Conservation (phyloP, 1,140 invertebrate genomes). For the silkworm (Bombyx mori) region ASM3026992v2 NC_085109.1:7164501-7165000, state of each 20-base stretch:
- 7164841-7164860: slow-evolving; percentile 29
- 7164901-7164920: slow-evolving; percentile 37
- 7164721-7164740: neutral
- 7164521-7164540: neutral
- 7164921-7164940: slow-evolving; percentile 38
- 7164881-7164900: slow-evolving; percentile 30
- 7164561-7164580: no score
- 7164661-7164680: neutral
- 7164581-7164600: no score
- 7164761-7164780: neutral
- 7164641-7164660: neutral
- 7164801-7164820: no score
- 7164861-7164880: slow-evolving; percentile 27
- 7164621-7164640: neutral
- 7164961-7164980: slow-evolving; percentile 38
- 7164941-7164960: slow-evolving; percentile 31
- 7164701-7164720: neutral
- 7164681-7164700: neutral
- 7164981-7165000: slow-evolving; percentile 34
- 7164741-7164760: neutral
- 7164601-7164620: no score
- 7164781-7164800: neutral
- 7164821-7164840: slow-evolving; percentile 23
- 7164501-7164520: neutral
- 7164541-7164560: no score